A percentile compares a stretch with the other conserved stretches of the same genome.
Conservation (phyloP, 2,888 invertebrate genomes). For the Aspidiotus rigidus region DNA sequence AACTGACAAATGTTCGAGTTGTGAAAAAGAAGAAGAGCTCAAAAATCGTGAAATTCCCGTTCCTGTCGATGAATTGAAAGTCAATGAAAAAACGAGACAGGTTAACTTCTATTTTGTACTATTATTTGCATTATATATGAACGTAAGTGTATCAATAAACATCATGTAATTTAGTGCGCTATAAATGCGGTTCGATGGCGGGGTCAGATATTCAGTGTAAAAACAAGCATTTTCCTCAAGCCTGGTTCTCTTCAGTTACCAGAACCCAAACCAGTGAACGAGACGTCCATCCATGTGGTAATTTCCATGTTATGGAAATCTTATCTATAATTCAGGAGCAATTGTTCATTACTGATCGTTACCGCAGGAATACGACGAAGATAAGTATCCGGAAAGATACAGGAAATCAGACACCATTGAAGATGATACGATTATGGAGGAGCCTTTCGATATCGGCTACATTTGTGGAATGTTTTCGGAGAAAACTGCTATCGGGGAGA, state of each 20-base stretch:
- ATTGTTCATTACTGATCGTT: too few species aligned
- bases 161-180: slow-evolving; percentile 9
- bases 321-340: too few species aligned
- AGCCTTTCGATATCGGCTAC: slow-evolving; percentile 65
- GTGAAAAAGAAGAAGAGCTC: too few species aligned
- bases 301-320: too few species aligned
- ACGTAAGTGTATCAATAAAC: too few species aligned
- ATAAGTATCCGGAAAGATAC: slow-evolving; percentile 68
- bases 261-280: not conserved
- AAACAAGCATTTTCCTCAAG: slow-evolving; percentile 59
- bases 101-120: too few species aligned
- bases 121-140: too few species aligned
- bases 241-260: slow-evolving; percentile 49
- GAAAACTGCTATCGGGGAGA: slow-evolving; percentile 44
- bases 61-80: too few species aligned
- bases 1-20: too few species aligned
- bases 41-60: too few species aligned
- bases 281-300: too few species aligned
- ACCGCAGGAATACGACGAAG: slow-evolving; percentile 51
- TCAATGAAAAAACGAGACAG: too few species aligned
- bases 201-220: slow-evolving; percentile 54
- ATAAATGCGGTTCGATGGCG: slow-evolving; percentile 51
- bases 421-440: slow-evolving; percentile 53
- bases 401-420: slow-evolving; percentile 58
- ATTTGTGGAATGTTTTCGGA: slow-evolving; percentile 52